phyloP scores from a whole-genome alignment of 1,140 invertebrate genomes.

The Acyrthosiphon pisum region DNA sequence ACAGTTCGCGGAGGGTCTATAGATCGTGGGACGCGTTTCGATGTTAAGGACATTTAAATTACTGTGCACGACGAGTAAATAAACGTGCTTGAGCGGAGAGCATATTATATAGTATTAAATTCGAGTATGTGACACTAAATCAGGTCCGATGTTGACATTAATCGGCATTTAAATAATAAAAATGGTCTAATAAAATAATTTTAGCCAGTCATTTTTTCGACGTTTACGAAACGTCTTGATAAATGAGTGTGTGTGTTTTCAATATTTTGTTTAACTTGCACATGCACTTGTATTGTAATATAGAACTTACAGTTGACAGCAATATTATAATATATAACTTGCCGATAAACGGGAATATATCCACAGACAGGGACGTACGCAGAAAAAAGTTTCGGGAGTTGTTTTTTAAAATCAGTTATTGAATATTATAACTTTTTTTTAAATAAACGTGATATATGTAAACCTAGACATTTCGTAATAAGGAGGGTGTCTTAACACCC shows the following conservation, averaged over 20 bases:
- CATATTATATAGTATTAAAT: constrained; percentile 3
- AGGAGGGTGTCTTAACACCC: no score
- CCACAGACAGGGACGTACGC: no score
- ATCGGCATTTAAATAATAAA: constrained; percentile 14
- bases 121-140: not conserved
- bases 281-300: not conserved
- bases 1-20: not conserved
- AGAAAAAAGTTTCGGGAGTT: no score
- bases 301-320: not conserved
- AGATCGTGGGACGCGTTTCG: not conserved
- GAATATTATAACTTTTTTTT: no score
- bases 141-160: not conserved
- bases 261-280: not conserved
- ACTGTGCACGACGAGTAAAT: not conserved
- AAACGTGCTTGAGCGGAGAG: not conserved
- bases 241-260: not conserved
- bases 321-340: not conserved
- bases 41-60: not conserved
- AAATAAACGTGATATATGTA: no score
- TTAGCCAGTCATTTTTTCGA: not conserved
- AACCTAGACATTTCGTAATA: no score
- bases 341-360: not conserved
- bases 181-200: not conserved
- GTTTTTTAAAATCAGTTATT: no score
- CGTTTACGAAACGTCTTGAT: not conserved